phyloP scores from a whole-genome alignment of 2,888 invertebrate genomes.

The Standfussiana lucernea region DNA sequence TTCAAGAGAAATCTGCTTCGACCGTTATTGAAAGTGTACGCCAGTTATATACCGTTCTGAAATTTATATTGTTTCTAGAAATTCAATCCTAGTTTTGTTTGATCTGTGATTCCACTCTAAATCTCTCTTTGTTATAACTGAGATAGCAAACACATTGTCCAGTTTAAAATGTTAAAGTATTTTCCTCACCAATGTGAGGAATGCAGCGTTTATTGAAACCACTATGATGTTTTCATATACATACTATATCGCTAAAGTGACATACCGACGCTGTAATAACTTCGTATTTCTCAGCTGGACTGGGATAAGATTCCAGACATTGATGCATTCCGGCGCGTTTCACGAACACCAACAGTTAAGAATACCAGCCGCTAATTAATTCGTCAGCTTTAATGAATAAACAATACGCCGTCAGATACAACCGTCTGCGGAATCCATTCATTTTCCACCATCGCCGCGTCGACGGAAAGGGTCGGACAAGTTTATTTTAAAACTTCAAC shows the following conservation, averaged over 20 bases:
- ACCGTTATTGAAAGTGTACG: background rate
- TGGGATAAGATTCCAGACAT: constrained; percentile 45
- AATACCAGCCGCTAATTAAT: constrained; percentile 63
- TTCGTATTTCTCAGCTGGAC: background rate
- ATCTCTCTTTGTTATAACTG: background rate
- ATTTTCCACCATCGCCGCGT: constrained; percentile 53
- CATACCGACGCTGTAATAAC: background rate
- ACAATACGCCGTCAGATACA: constrained; percentile 59
- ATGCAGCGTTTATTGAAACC: no score
- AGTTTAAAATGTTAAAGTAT: background rate
- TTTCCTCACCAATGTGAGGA: no score
- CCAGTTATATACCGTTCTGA: background rate
- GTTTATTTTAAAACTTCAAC: constrained; percentile 44
- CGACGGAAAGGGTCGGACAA: constrained; percentile 39
- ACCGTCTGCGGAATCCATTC: constrained; percentile 52
- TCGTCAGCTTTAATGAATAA: constrained; percentile 68
- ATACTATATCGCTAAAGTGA: background rate
- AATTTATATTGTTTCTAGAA: constrained; percentile 4
- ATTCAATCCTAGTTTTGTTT: background rate
- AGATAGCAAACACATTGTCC: no score
- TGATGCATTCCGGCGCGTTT: constrained; percentile 33
- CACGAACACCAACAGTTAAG: constrained; percentile 39
- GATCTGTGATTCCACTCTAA: background rate
- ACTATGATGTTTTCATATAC: background rate
- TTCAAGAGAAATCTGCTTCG: background rate